Evolutionary conservation across 1,140 invertebrate species (phyloP).

Genomic region (Diachasma alloeum): DNA sequence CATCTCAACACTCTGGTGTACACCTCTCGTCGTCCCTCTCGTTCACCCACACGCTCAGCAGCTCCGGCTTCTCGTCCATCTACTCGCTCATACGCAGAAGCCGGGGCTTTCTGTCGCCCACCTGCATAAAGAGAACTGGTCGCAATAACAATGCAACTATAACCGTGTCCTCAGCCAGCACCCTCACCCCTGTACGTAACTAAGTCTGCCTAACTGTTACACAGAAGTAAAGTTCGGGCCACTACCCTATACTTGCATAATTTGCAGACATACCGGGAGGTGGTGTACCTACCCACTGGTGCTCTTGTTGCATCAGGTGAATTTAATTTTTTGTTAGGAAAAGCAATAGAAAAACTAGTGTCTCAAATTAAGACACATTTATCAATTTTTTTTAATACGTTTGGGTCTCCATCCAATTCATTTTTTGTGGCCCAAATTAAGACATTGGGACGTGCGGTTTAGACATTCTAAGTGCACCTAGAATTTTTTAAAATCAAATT

Average conservation of each 20-base stretch:
- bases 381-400: too few species aligned
- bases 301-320: not conserved
- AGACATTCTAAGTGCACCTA: too few species aligned
- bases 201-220: constrained; percentile 24
- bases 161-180: not conserved
- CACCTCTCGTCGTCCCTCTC: too few species aligned
- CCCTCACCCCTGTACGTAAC: constrained; percentile 12
- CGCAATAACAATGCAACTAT: constrained; percentile 28
- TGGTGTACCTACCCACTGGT: too few species aligned
- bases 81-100: not conserved
- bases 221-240: constrained; percentile 11
- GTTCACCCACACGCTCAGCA: not conserved
- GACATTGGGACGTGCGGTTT: too few species aligned
- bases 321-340: not conserved
- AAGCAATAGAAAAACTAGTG: too few species aligned
- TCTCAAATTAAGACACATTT: too few species aligned
- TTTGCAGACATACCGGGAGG: not conserved
- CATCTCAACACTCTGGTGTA: not conserved
- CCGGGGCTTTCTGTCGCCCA: constrained; percentile 13
- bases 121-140: constrained; percentile 26
- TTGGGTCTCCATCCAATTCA: too few species aligned
- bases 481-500: too few species aligned
- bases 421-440: too few species aligned
- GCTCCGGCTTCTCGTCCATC: not conserved
- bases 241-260: not conserved